Evolutionary conservation across 2,113 vertebrate species (phyloP).

Genomic region (Indicator maculatus): DNA sequence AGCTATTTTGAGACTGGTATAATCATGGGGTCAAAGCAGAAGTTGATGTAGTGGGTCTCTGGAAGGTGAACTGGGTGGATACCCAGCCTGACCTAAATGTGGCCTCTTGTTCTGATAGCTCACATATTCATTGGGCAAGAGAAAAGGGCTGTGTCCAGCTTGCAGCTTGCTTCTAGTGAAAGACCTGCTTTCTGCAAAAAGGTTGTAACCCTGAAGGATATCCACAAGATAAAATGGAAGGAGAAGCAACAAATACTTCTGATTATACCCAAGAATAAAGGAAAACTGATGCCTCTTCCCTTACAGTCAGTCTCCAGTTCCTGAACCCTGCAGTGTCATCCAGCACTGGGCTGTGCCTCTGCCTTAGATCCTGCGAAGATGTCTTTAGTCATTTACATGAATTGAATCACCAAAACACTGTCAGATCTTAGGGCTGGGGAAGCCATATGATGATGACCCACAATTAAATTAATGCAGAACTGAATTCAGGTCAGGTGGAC

Average conservation of each 20-base stretch:
- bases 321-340: neutral
- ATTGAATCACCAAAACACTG: neutral
- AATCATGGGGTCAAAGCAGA: neutral
- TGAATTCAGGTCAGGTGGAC: neutral
- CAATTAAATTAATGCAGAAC: neutral
- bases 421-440: neutral
- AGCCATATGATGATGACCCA: neutral
- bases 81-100: neutral
- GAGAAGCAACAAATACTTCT: neutral
- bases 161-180: neutral
- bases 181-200: neutral
- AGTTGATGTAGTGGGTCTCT: neutral
- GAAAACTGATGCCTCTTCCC: neutral
- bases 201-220: neutral
- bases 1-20: neutral
- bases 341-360: neutral
- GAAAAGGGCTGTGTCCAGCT: neutral
- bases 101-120: neutral
- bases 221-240: neutral
- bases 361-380: neutral
- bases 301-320: neutral
- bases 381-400: neutral
- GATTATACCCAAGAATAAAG: neutral
- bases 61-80: neutral
- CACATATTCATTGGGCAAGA: neutral